These are phyloP conservation scores for Atrina japonica DNA, from an alignment of 2,888 invertebrate genomes.

Conservation along the genomic window DNA sequence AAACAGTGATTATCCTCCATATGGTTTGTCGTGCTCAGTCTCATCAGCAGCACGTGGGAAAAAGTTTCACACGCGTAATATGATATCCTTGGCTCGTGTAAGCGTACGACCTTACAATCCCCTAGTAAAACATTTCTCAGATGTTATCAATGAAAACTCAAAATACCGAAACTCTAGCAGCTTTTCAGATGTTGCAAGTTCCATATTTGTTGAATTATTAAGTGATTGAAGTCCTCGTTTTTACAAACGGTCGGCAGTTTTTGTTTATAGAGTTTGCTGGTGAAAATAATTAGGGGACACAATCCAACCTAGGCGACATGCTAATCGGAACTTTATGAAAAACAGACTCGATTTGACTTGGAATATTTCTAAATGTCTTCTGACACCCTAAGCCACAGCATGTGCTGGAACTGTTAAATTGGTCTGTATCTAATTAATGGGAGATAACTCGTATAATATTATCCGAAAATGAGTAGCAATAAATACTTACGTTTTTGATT, in stretches of 20 bases:
- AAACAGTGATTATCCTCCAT: slow-evolving; percentile 10
- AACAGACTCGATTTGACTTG: too few relatives aligned
- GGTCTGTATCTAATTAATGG: neutral
- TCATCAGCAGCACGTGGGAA: slow-evolving; percentile 42
- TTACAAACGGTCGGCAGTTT: neutral
- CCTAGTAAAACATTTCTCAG: slow-evolving; percentile 11
- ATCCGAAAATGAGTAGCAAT: neutral
- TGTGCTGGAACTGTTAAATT: too few relatives aligned
- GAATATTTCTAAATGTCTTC: too few relatives aligned
- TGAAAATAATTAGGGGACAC: neutral
- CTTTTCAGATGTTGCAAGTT: slow-evolving; percentile 20
- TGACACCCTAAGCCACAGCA: too few relatives aligned
- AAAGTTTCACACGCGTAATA: slow-evolving; percentile 35
- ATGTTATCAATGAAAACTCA: slow-evolving; percentile 28
- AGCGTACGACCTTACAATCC: slow-evolving; percentile 16
- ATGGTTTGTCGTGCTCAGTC: slow-evolving; percentile 16
- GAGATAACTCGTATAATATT: slow-evolving; percentile 9
- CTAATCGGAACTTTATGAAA: neutral
- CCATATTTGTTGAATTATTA: slow-evolving; percentile 22
- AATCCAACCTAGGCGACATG: neutral
- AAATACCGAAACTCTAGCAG: slow-evolving; percentile 4
- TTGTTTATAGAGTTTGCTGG: neutral
- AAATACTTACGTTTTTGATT: too few relatives aligned
- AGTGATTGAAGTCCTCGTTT: slow-evolving; percentile 22
- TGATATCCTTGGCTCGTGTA: slow-evolving; percentile 42